Evolutionary conservation across 30 jellyfish, hydroid and myxozoan species (phyloP).

Genomic region (Mastigias papua): DNA sequence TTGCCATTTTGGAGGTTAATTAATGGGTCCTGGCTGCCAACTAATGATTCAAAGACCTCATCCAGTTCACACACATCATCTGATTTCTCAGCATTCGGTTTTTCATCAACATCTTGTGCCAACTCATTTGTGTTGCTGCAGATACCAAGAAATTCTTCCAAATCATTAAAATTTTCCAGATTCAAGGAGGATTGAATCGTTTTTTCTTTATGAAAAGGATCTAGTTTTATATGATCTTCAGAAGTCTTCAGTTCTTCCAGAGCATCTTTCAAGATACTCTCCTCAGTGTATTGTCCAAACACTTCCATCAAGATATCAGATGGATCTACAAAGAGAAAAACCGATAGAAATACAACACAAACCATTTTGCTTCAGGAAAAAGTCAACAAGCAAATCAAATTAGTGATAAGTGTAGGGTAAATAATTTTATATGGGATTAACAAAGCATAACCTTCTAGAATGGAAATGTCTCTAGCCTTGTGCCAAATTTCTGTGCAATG

Average conservation of each 20-base stretch:
- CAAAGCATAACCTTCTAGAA: too few relatives aligned
- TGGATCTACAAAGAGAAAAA: background rate
- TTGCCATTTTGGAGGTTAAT: too few relatives aligned
- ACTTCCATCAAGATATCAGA: slow-evolving; percentile 3
- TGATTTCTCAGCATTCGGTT: background rate
- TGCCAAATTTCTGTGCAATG: too few relatives aligned
- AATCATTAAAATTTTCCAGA: background rate
- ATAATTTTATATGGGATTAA: too few relatives aligned
- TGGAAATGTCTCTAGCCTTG: too few relatives aligned
- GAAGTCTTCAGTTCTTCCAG: slow-evolving; percentile 35
- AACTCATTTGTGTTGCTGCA: background rate
- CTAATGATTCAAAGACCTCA: background rate
- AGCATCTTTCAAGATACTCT: slow-evolving; percentile 45
- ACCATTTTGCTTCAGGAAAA: too few relatives aligned
- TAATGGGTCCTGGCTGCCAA: too few relatives aligned
- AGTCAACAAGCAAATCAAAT: too few relatives aligned
- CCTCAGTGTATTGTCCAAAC: slow-evolving; percentile 34
- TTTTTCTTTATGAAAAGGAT: background rate
- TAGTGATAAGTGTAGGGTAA: too few relatives aligned
- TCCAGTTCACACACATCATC: background rate
- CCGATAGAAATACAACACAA: too few relatives aligned
- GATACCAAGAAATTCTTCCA: background rate
- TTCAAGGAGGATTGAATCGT: background rate
- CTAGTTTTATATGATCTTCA: background rate
- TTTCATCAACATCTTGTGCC: background rate